Evolutionary conservation across 2,797 vertebrate genomes (phyloP).

Genomic region (Ctenochaetus hawaiiensis): DNA sequence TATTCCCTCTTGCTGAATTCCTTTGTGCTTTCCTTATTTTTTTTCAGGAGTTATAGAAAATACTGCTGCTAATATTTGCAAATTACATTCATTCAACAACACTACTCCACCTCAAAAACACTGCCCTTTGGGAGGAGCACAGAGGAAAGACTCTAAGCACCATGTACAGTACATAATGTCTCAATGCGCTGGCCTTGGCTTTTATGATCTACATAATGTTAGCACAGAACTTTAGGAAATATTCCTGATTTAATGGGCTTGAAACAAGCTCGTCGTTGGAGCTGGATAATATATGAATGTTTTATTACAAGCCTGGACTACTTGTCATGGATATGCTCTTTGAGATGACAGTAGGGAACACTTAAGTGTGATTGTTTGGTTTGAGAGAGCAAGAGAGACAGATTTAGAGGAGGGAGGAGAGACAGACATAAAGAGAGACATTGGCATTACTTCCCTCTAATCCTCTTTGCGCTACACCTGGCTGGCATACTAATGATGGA

Average conservation of each 20-base stretch:
- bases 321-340: slow-evolving; percentile 44
- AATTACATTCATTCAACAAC: not conserved
- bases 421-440: slow-evolving; percentile 42
- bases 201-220: slow-evolving; percentile 33
- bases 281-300: slow-evolving; percentile 26
- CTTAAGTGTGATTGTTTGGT: slow-evolving; percentile 68
- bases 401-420: not conserved
- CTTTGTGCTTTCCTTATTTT: not conserved
- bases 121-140: not conserved
- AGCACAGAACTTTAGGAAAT: slow-evolving; percentile 18
- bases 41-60: not conserved
- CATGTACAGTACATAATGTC: not conserved
- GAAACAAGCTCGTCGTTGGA: slow-evolving; percentile 39
- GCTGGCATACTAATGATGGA: slow-evolving; percentile 80
- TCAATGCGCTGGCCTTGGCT: slow-evolving; percentile 1
- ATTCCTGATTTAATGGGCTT: slow-evolving; percentile 42
- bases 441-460: slow-evolving; percentile 70
- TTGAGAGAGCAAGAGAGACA: slow-evolving; percentile 31
- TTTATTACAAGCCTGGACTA: slow-evolving; percentile 31
- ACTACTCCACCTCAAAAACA: not conserved
- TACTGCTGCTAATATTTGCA: not conserved
- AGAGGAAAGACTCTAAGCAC: slow-evolving; percentile 5
- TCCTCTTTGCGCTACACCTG: slow-evolving; percentile 81
- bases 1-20: not conserved
- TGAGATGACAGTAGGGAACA: slow-evolving; percentile 51